Evolutionary conservation across 2,797 vertebrate genomes (phyloP), one percentile per base, ranked within the genome.

Genomic region (Macroramphosus scolopax): DNA sequence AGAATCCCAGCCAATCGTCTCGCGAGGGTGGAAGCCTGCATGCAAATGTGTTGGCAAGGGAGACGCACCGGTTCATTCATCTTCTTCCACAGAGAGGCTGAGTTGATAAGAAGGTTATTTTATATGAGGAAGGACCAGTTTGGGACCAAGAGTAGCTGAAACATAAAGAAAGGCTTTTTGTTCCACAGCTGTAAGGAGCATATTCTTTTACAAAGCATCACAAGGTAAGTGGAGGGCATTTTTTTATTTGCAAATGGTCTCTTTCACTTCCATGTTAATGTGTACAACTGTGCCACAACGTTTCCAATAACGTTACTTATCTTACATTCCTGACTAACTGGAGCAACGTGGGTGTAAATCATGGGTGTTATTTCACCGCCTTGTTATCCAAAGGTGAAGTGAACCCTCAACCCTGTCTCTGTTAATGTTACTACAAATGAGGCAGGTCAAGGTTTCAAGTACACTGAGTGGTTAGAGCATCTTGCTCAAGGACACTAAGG

Each of bases 1-100:
- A 0, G 6, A 14, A 0, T 5, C 1, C 22, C 1, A 2, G 28
- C 88, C 44, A 88, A 86, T 84, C 15, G 11, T 3, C 9, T 31
- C 5, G 29, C n/a, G 29, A 15, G n/a, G 51, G 41, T 32, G 86
- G 86, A 63, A 77, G 62, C 1, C 4, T 43, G 39, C 66, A 87
- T 84, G 88, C 75, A 68, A 87, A 87, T 85, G 59, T 80, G 73
- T 87, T 89, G 87, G 86, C 84, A 80, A 66, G 83, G 76, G 87
- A 86, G 80, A 87, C 82, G 75, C 64, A 81, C 80, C 75, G 80
- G 84, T 89, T 84, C 88, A 89, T 90, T 91, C 89, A 88, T 87
- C 81, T 78, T 73, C 72, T 63, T 58, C 51, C 54, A 61, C 51
- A 60, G 59, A 67, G 72, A 57, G 71, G 52, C n/a, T 40, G 76